Evolutionary conservation across 2,113 vertebrate species (phyloP).

Genomic region (Xyliphius kryptos): DNA sequence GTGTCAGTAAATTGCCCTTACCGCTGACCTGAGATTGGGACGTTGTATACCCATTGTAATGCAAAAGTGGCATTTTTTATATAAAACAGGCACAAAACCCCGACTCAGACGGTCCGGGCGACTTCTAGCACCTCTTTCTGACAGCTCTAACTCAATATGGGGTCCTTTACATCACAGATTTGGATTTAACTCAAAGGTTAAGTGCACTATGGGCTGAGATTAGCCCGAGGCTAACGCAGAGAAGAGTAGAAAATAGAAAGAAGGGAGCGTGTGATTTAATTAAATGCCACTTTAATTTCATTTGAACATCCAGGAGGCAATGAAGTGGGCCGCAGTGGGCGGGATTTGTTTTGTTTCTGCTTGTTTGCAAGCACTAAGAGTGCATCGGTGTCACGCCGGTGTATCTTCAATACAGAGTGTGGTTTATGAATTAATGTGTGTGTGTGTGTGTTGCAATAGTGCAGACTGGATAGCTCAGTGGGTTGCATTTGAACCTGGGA

Average conservation of each 20-base stretch:
- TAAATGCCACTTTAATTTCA: background rate
- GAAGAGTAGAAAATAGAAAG: background rate
- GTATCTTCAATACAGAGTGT: background rate
- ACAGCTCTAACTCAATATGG: background rate
- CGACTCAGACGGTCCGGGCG: background rate
- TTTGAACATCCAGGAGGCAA: background rate
- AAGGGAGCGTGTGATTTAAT: background rate
- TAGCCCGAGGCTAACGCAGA: background rate
- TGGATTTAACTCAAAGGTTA: constrained; percentile 12
- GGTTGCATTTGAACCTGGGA: background rate
- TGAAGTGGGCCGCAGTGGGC: background rate
- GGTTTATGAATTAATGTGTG: background rate
- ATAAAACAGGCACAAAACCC: background rate
- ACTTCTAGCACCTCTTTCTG: background rate
- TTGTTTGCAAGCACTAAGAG: background rate
- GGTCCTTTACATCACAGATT: constrained; percentile 4
- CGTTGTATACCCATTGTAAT: too few relatives aligned
- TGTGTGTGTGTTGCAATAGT: too few relatives aligned
- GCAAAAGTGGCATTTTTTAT: background rate
- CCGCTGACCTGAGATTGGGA: too few relatives aligned
- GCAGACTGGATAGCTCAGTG: too few relatives aligned
- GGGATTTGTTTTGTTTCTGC: background rate
- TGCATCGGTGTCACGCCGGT: background rate
- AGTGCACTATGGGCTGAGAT: background rate
- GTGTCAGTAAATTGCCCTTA: too few relatives aligned